Percentiles rank a stretch among this genome's conserved stretches.
Evolutionary conservation across 2,113 vertebrate species (phyloP).

Genomic region (Ammodytes dubius): DNA sequence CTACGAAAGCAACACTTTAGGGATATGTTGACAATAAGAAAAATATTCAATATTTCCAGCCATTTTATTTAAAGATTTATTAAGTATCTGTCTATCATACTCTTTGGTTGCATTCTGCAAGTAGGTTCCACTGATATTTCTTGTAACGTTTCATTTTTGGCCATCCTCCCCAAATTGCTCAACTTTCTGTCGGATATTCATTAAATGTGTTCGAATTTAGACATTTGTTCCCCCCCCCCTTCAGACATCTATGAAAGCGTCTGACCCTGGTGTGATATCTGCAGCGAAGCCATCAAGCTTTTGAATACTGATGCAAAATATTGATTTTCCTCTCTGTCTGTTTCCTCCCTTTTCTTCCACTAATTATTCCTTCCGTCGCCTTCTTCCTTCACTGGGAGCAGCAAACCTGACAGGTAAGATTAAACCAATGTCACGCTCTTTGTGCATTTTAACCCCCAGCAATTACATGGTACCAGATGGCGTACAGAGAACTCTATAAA

Average conservation of each 20-base stretch:
- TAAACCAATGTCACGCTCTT: conserved; percentile 72
- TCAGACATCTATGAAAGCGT: conserved; percentile 57
- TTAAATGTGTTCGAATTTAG: conserved; percentile 56
- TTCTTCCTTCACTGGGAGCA: conserved; percentile 84
- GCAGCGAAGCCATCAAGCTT: conserved; percentile 73
- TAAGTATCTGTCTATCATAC: neutral
- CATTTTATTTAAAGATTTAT: neutral
- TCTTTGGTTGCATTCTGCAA: neutral
- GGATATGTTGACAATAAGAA: neutral
- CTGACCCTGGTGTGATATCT: conserved; percentile 63
- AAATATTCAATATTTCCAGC: conserved; percentile 4
- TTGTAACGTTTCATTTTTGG: conserved; percentile 8
- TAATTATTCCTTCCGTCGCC: conserved; percentile 69
- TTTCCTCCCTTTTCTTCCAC: conserved; percentile 74
- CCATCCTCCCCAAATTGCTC: conserved; percentile 16
- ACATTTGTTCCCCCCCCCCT: conserved; percentile 25
- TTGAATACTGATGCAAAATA: conserved; percentile 84
- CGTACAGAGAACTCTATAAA: conserved; percentile 31
- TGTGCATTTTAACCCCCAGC: conserved; percentile 65
- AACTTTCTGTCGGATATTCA: conserved; percentile 26
- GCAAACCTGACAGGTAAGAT: conserved; percentile 98
- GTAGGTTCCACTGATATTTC: conserved; percentile 23
- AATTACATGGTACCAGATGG: conserved; percentile 53
- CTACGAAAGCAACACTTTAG: neutral
- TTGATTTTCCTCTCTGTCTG: conserved; percentile 79